Evolutionary conservation across 2,113 vertebrate genomes (phyloP).

Genomic region (Eurystomus gularis): DNA sequence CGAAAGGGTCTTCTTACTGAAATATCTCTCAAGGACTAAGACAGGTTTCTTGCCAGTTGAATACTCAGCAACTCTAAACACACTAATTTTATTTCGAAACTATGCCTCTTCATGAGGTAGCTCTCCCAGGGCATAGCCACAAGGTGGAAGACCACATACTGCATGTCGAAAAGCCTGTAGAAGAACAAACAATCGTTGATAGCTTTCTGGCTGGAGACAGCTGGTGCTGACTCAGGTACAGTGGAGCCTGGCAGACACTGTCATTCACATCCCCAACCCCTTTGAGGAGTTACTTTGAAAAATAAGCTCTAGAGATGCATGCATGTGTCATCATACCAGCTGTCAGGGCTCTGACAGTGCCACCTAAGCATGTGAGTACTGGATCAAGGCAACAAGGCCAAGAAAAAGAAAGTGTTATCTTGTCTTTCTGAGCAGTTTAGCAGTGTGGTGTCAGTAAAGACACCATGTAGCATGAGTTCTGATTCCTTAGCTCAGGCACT

Average conservation of each 20-base stretch:
- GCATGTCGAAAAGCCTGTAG: background rate
- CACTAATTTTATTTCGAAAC: background rate
- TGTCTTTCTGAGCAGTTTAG: conserved; percentile 47
- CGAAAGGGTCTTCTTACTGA: background rate
- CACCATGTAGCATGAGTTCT: background rate
- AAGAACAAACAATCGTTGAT: background rate
- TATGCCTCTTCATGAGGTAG: background rate
- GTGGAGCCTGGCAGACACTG: conserved; percentile 43
- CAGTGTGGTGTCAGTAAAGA: conserved; percentile 51
- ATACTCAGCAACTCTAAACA: background rate
- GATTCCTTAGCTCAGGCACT: conserved; percentile 36
- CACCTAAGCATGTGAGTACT: conserved; percentile 40
- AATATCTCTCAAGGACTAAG: background rate
- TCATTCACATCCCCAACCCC: conserved; percentile 22
- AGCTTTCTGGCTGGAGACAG: conserved; percentile 39
- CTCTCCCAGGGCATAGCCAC: background rate
- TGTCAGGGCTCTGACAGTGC: conserved; percentile 57
- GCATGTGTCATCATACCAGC: conserved; percentile 50
- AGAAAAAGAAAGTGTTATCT: conserved; percentile 50
- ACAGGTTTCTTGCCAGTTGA: background rate
- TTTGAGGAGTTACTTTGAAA: conserved; percentile 50
- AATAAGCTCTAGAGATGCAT: conserved; percentile 22
- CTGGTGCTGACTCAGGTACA: conserved; percentile 64
- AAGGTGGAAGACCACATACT: background rate
- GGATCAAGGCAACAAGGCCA: conserved; percentile 58